phyloP scores from a whole-genome alignment of 1,140 invertebrate species.

The Calephelis virginiensis region DNA sequence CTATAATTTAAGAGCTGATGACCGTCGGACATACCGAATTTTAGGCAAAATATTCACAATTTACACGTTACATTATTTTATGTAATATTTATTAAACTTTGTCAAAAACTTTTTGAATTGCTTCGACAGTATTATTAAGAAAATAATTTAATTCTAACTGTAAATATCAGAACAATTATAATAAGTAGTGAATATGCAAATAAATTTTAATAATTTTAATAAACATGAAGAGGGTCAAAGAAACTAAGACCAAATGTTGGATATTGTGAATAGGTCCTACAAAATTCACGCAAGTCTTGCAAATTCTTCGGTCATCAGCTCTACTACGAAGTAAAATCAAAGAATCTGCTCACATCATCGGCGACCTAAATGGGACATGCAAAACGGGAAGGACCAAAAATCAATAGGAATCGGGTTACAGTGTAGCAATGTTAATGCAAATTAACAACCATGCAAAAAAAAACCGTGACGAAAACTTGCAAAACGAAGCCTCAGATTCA shows the following conservation, averaged over 20 bases:
- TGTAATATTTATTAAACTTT: too few species aligned
- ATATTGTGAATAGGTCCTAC: slow-evolving; percentile 45
- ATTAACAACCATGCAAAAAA: slow-evolving; percentile 72
- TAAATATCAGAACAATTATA: too few species aligned
- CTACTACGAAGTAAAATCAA: slow-evolving; percentile 6
- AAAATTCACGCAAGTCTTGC: not conserved
- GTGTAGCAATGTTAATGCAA: slow-evolving; percentile 72
- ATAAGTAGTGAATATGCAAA: not conserved
- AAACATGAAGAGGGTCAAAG: not conserved
- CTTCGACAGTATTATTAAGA: too few species aligned
- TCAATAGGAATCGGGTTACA: slow-evolving; percentile 65
- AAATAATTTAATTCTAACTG: too few species aligned
- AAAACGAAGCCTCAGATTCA: slow-evolving; percentile 55
- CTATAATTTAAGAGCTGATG: slow-evolving; percentile 16
- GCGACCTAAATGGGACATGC: slow-evolving; percentile 69
- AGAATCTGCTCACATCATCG: slow-evolving; percentile 25
- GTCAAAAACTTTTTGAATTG: too few species aligned
- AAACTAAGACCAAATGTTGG: slow-evolving; percentile 34
- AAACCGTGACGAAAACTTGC: slow-evolving; percentile 62
- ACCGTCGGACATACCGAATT: not conserved
- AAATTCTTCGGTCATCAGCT: slow-evolving; percentile 10
- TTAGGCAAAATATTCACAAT: too few species aligned
- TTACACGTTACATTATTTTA: too few species aligned
- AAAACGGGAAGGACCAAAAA: slow-evolving; percentile 63
- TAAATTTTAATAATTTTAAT: not conserved